Percentiles rank a stretch among this genome's conserved stretches.
phyloP scores from a whole-genome alignment of 1,140 invertebrate species.

The Drosophila oshimai region DNA sequence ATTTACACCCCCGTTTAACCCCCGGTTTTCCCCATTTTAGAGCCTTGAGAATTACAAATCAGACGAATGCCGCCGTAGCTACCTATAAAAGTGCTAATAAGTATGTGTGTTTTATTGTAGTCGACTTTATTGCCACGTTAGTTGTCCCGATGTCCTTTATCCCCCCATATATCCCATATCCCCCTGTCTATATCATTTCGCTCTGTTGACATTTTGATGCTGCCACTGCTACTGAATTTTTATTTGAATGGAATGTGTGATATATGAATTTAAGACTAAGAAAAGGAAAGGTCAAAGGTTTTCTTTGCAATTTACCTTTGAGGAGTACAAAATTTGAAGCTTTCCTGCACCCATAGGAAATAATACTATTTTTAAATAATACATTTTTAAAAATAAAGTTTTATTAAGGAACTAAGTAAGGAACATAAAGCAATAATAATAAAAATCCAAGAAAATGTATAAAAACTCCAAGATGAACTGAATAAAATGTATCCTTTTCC shows the following conservation, averaged over 20 bases:
- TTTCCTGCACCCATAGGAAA: too few relatives aligned
- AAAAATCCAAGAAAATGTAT: too few relatives aligned
- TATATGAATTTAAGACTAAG: not conserved
- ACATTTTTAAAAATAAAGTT: too few relatives aligned
- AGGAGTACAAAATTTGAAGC: too few relatives aligned
- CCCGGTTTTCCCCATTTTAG: constrained; percentile 46
- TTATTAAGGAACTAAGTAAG: too few relatives aligned
- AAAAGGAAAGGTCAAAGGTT: not conserved
- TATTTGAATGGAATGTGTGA: constrained; percentile 37
- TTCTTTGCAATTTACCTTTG: too few relatives aligned
- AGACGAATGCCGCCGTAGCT: constrained; percentile 42
- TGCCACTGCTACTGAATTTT: not conserved
- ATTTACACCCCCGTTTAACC: not conserved
- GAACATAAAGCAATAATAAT: too few relatives aligned
- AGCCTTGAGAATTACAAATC: constrained; percentile 80
- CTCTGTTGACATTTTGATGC: constrained; percentile 14
- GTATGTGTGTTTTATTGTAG: constrained; percentile 78
- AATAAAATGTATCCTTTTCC: too few relatives aligned
- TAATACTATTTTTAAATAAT: too few relatives aligned
- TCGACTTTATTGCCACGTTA: constrained; percentile 59
- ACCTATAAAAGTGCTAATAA: constrained; percentile 78
- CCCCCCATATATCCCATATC: not conserved
- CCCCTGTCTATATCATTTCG: not conserved
- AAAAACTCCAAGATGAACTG: too few relatives aligned
- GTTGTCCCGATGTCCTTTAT: constrained; percentile 21